Conservation (phyloP, 1,140 invertebrate species). For the Drosophila insularis region DNA sequence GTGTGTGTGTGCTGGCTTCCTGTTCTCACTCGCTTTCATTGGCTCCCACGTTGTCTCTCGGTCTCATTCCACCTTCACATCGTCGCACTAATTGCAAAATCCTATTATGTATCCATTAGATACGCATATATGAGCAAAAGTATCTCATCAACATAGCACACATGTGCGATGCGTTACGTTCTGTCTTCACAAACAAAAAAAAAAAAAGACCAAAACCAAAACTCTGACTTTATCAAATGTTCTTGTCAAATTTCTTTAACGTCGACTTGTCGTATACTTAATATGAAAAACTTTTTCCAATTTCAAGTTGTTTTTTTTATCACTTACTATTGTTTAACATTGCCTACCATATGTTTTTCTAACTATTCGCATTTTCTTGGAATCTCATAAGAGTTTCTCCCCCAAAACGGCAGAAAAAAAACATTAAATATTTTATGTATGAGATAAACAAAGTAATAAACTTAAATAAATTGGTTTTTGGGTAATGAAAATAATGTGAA, state of each 20-base stretch:
- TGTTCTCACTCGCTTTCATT: neutral
- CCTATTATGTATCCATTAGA: conserved; percentile 81
- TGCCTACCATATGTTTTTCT: neutral
- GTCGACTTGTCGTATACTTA: conserved; percentile 37
- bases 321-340: conserved; percentile 54
- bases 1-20: conserved; percentile 38
- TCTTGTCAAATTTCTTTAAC: conserved; percentile 23
- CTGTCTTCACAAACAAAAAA: neutral
- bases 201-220: neutral
- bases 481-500: conserved; percentile 46
- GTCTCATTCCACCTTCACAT: conserved; percentile 25
- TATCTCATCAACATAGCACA: conserved; percentile 27
- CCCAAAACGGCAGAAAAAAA: neutral
- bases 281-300: conserved; percentile 13
- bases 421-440: conserved; percentile 26
- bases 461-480: conserved; percentile 52
- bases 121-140: conserved; percentile 60
- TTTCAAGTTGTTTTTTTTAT: conserved; percentile 40
- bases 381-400: neutral
- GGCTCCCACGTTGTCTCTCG: conserved; percentile 1
- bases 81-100: conserved; percentile 74
- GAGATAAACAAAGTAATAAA: conserved; percentile 64
- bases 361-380: conserved; percentile 22
- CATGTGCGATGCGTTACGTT: conserved; percentile 3
- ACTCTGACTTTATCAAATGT: conserved; percentile 35